These are phyloP conservation scores for Periophthalmus modestus DNA, from an alignment of 2,113 vertebrate genomes.

Conservation along the genomic window DNA sequence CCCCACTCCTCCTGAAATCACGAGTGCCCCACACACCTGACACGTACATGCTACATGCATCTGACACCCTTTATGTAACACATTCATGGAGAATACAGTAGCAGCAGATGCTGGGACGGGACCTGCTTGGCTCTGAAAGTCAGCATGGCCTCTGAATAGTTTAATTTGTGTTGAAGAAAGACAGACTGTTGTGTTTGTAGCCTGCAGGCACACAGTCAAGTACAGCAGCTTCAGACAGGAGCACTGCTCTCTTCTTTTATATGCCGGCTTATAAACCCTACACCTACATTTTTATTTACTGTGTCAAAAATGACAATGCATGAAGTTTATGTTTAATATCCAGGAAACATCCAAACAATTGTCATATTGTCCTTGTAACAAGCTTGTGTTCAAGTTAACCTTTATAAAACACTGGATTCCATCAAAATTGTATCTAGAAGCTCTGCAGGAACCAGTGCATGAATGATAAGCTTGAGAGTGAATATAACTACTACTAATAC, in stretches of 20 bases:
- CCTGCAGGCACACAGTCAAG: slow-evolving; percentile 40
- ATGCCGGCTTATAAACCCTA: slow-evolving; percentile 18
- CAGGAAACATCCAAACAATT: slow-evolving; percentile 2
- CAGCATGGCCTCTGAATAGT: slow-evolving; percentile 40
- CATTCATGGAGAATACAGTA: background rate
- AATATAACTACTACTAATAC: too few species aligned
- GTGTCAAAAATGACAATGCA: slow-evolving; percentile 15
- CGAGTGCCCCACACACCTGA: slow-evolving; percentile 13
- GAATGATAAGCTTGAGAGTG: background rate
- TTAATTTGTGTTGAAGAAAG: slow-evolving; percentile 40
- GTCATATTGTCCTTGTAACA: background rate
- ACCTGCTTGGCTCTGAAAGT: slow-evolving; percentile 30
- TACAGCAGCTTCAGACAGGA: slow-evolving; percentile 16
- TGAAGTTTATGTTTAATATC: slow-evolving; percentile 3
- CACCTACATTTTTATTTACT: slow-evolving; percentile 28
- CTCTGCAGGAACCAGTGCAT: background rate
- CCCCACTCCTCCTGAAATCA: slow-evolving; percentile 10
- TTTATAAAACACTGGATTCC: too few species aligned
- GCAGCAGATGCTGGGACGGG: slow-evolving; percentile 19
- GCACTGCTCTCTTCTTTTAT: slow-evolving; percentile 35
- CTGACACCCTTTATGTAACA: slow-evolving; percentile 37
- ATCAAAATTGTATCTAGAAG: background rate
- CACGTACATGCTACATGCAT: slow-evolving; percentile 25
- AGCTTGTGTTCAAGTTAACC: background rate
- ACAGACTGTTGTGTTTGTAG: slow-evolving; percentile 34